Evolutionary conservation across 2,113 vertebrate species (phyloP), one percentile per base, ranked within the genome.

Genomic region (Mesitornis unicolor): DNA sequence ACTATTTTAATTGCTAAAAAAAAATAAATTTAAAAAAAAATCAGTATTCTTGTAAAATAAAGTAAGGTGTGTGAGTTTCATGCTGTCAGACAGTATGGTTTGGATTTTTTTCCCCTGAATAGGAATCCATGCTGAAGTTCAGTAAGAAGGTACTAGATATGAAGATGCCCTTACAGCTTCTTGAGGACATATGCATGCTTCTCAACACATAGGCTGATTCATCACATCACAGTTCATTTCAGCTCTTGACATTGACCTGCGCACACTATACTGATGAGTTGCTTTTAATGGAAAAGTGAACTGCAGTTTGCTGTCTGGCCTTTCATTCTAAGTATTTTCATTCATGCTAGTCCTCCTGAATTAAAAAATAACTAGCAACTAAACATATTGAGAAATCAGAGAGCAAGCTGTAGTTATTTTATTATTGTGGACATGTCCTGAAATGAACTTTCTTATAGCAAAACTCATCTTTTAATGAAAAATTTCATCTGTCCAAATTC

Each of bases 401-500:
- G 38, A 65, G 7, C 16, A 82, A 89, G 13, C 7, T 65, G 24
- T 8, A 24, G 31, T 59, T 70, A 87, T 8, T 59, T 71, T 89
- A 59, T 86, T 77, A 48, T 33, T 84, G 28, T 91, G 26, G 47
- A 43, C 11, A 40, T 65, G 54, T 79, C 63, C 92, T 91, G 38
- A 76, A 85, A 91, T 73, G 31, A 89, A 91, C 31, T 69, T 83
- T 60, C 20, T 69, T 40, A 38, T 15, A 83, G 38, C 9, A 61
- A 87, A 89, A 65, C 10, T 87, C 51, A 43, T 85, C 16, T 67
- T 87, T 75, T 53, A 84, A 84, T 74, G 60, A 92, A 93, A 95
- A 82, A 89, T 42, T 71, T 90, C 15, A 84, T 89, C n/a, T 73
- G 25, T 87, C n/a, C 6, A 69, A 84, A 73, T 90, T 88, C 61